phyloP scores from a whole-genome alignment of 2,888 invertebrate species.

The Stomorhina lunata region DNA sequence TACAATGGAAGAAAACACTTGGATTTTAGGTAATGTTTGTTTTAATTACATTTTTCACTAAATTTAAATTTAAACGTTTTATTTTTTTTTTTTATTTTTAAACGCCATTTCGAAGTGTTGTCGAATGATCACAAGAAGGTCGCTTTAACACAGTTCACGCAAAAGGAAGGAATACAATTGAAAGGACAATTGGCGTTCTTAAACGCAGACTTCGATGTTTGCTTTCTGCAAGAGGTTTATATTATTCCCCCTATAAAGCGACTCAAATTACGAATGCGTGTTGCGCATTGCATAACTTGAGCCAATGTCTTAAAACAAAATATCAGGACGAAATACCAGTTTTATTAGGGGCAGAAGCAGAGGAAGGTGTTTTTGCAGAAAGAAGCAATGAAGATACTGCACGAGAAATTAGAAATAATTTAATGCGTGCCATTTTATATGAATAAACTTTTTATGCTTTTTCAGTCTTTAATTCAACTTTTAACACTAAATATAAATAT shows the following conservation, averaged over 20 bases:
- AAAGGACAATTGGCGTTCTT: conserved; percentile 34
- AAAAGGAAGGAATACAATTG: conserved; percentile 30
- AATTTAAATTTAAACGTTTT: too few relatives aligned
- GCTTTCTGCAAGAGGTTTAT: conserved; percentile 39
- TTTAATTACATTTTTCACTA: too few relatives aligned
- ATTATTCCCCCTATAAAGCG: conserved; percentile 37
- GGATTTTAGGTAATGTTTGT: conserved; percentile 32
- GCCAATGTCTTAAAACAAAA: not conserved
- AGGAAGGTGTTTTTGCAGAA: not conserved
- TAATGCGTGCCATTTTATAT: conserved; percentile 16
- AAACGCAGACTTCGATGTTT: conserved; percentile 33
- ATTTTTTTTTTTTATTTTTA: too few relatives aligned
- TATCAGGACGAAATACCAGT: conserved; percentile 1
- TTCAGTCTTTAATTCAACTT: too few relatives aligned
- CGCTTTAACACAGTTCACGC: conserved; percentile 9
- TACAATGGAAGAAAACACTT: not conserved
- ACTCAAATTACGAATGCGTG: conserved; percentile 29
- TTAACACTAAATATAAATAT: too few relatives aligned
- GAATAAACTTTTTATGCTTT: not conserved
- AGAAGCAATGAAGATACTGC: not conserved
- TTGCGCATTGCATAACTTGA: conserved; percentile 25
- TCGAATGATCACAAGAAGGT: not conserved
- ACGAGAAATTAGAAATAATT: conserved; percentile 8
- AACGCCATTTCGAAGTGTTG: too few relatives aligned
- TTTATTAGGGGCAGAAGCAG: not conserved